A percentile compares a stretch with the other conserved stretches of the same genome.
Conservation (phyloP, 2,888 invertebrate species). For the Colletes collaris region DNA sequence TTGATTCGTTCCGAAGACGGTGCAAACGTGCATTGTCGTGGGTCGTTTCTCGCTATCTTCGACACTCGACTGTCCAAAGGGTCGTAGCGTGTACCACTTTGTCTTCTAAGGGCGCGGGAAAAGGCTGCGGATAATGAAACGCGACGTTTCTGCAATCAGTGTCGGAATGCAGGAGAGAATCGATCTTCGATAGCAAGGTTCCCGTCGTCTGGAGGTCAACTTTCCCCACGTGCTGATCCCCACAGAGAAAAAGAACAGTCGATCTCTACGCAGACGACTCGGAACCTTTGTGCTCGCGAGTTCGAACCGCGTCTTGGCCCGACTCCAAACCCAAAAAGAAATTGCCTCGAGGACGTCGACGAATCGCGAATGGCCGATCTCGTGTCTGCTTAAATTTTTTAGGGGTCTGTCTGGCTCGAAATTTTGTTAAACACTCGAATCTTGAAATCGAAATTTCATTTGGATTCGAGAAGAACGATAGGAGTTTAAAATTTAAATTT, state of each 20-base stretch:
- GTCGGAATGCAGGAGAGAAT: background rate
- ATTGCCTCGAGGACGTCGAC: background rate
- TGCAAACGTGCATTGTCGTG: background rate
- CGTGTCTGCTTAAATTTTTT: too few relatives aligned
- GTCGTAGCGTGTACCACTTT: too few relatives aligned
- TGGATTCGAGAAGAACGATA: too few relatives aligned
- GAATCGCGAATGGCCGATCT: background rate
- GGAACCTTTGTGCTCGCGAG: background rate
- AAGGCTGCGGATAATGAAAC: too few relatives aligned
- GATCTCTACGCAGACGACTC: background rate
- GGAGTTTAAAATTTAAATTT: too few relatives aligned
- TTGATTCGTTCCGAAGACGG: background rate
- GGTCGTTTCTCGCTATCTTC: background rate
- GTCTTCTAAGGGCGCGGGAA: too few relatives aligned
- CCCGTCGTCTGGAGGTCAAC: background rate
- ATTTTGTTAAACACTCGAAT: too few relatives aligned
- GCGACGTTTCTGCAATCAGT: too few relatives aligned
- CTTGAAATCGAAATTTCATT: too few relatives aligned
- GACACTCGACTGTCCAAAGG: too few relatives aligned
- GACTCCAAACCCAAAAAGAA: conserved; percentile 5
- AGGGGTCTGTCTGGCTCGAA: too few relatives aligned
- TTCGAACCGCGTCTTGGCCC: background rate
- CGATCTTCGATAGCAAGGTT: background rate
- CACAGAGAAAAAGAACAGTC: background rate
- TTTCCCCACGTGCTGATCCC: background rate